A percentile compares a stretch with the other conserved stretches of the same genome.
phyloP scores from a whole-genome alignment of 1,140 invertebrate species.

The Homarus americanus region DNA sequence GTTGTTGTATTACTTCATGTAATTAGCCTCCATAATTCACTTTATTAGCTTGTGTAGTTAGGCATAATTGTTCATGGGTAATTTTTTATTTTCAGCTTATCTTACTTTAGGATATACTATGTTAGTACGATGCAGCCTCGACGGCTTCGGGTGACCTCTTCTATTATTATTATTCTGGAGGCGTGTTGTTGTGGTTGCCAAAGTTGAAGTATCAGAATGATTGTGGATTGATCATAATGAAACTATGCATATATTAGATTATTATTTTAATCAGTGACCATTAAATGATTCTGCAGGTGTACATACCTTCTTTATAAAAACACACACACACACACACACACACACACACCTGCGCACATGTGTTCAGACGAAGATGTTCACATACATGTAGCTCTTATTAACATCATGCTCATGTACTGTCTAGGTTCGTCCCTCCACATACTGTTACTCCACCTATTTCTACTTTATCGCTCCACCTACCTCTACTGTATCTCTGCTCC shows the following conservation, averaged over 20 bases:
- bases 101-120: not conserved
- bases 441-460: not conserved
- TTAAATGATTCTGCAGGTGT: too few species aligned
- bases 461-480: not conserved
- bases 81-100: not conserved
- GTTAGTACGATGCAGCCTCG: not conserved
- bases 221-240: not conserved
- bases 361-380: too few species aligned
- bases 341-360: too few species aligned
- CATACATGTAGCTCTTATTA: too few species aligned
- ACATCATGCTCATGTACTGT: not conserved
- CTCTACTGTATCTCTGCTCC: too few species aligned
- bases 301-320: too few species aligned
- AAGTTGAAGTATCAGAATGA: not conserved
- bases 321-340: too few species aligned
- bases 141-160: not conserved
- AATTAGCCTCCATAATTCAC: not conserved
- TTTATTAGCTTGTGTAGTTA: not conserved
- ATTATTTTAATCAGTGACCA: not conserved
- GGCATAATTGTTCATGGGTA: not conserved
- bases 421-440: too few species aligned
- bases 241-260: not conserved
- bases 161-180: not conserved
- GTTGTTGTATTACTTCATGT: not conserved
- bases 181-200: not conserved